These are phyloP conservation scores for Podabrus alpinus DNA, from an alignment of 2,888 invertebrate species.

Conservation along the genomic window DNA sequence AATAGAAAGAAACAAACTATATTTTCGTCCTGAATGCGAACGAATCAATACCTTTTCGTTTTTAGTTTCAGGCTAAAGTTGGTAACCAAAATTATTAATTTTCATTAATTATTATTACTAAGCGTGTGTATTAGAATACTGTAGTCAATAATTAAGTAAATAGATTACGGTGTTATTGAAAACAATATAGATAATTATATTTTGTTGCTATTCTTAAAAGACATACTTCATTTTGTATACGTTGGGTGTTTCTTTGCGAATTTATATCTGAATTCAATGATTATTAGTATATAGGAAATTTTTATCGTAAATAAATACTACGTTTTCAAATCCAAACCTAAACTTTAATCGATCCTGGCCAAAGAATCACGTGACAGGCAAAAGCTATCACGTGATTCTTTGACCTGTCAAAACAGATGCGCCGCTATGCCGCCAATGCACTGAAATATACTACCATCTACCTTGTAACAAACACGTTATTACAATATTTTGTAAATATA, in stretches of 20 bases:
- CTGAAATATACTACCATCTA: background rate
- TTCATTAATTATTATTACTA: background rate
- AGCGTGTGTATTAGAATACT: background rate
- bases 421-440: constrained; percentile 7
- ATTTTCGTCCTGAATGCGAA: too few relatives aligned
- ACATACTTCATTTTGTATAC: background rate
- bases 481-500: too few relatives aligned
- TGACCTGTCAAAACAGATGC: constrained; percentile 9
- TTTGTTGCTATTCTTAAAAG: too few relatives aligned
- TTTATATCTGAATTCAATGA: background rate
- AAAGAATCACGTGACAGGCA: constrained; percentile 7
- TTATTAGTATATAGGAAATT: constrained; percentile 4
- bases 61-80: too few relatives aligned
- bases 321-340: constrained; percentile 17
- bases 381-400: constrained; percentile 35
- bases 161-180: too few relatives aligned
- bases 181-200: too few relatives aligned
- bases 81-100: background rate
- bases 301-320: constrained; percentile 27
- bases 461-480: background rate
- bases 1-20: too few relatives aligned
- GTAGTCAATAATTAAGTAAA: background rate
- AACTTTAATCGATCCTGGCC: constrained; percentile 35
- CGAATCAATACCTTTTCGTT: too few relatives aligned
- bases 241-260: background rate